Evolutionary conservation across 2,797 vertebrate genomes (phyloP), one percentile per base, ranked within the genome.

Genomic region (Channallabes apus): DNA sequence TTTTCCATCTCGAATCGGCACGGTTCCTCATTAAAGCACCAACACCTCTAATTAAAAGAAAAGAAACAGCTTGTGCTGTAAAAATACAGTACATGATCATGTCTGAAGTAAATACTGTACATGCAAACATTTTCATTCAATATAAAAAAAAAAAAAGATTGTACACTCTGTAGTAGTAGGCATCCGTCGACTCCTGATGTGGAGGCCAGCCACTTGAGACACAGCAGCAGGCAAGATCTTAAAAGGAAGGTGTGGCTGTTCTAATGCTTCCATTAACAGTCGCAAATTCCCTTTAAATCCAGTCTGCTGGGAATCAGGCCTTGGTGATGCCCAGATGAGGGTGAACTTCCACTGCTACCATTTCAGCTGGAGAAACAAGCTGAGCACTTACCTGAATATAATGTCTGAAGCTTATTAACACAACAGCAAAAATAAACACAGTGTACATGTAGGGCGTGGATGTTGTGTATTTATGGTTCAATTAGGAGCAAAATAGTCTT

Each of bases 221-320:
- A 93, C 92, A 95, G 94, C 94, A 95, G 90, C 90, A 92, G 91
- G 88, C 91, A 92, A 94, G 94, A 94, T 96, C 94, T 91, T 91
- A 91, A 93, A 91, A 93, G 92, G 91, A 91, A 89, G 86, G 84
- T 92, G 91, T 90, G 91, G 90, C 91, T 91, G 91, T 91, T 91
- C 90, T 91, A 88, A 93, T 85, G 88, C 86, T 91, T 90, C 88
- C 88, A 88, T 88, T 88, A 91, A 91, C 91, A 91, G 91, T 91
- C 91, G 91, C 90, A 91, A 91, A 91, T 91, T 91, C 91, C 90
- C 89, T 91, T 91, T 91, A 91, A 92, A 92, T 91, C 91, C 91
- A 93, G 91, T 91, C 89, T 92, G 89, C 92, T 92, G 92, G 85
- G 64, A 94, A 95, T 94, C 94, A 87, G 91, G 92, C 93, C 94